Conservation (phyloP, 2,888 invertebrate genomes). For the Phortica okadai region DNA sequence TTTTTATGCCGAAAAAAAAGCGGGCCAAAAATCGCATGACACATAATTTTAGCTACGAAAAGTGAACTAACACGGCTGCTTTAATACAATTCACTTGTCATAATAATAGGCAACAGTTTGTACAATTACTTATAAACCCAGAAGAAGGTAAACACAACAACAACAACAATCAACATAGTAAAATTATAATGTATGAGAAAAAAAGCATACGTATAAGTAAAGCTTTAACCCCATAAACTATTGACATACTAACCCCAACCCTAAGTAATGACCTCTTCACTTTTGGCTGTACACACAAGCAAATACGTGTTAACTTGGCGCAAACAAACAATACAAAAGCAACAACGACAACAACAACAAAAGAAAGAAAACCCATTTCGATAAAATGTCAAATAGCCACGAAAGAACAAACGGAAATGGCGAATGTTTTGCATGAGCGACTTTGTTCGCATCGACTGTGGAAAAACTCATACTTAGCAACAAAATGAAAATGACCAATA, state of each 20-base stretch:
- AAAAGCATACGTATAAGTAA: neutral
- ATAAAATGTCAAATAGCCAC: conserved; percentile 63
- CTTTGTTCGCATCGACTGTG: neutral
- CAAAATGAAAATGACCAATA: conserved; percentile 23
- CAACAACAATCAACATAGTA: neutral
- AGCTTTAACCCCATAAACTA: conserved; percentile 64
- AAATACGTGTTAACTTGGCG: neutral
- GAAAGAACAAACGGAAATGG: conserved; percentile 50
- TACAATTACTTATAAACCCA: conserved; percentile 14
- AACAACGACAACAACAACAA: neutral
- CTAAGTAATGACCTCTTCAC: conserved; percentile 61
- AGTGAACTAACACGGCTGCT: neutral
- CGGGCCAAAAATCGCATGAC: conserved; percentile 62
- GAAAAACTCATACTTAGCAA: neutral
- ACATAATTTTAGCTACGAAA: conserved; percentile 41
- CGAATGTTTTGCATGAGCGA: conserved; percentile 41
- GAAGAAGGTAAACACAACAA: neutral
- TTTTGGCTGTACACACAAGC: neutral
- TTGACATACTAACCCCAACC: conserved; percentile 67
- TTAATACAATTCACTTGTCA: conserved; percentile 19
- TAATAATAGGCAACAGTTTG: conserved; percentile 18
- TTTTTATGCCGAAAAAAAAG: conserved; percentile 49
- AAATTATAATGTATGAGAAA: neutral
- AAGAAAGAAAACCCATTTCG: neutral
- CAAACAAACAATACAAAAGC: conserved; percentile 1